Conservation (phyloP, 2,113 vertebrate species). For the Mustelus asterias region DNA sequence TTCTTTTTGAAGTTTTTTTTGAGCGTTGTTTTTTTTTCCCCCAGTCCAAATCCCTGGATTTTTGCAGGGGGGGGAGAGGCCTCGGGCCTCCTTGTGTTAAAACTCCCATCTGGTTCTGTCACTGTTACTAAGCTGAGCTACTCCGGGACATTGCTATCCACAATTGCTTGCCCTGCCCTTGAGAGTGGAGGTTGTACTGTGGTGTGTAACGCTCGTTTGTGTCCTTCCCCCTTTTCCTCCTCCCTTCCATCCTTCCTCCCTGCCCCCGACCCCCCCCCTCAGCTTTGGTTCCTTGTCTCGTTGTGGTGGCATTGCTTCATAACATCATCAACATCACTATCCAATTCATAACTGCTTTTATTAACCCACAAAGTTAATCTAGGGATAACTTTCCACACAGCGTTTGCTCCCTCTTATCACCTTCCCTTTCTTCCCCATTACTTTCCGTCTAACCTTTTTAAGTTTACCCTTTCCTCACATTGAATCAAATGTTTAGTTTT, state of each 20-base stretch:
- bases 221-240: background rate
- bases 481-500: slow-evolving; percentile 21
- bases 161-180: background rate
- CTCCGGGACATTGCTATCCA: slow-evolving; percentile 32
- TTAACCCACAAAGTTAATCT: slow-evolving; percentile 4
- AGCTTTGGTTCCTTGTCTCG: slow-evolving; percentile 13
- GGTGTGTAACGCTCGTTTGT: background rate
- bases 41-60: too few species aligned
- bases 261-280: background rate
- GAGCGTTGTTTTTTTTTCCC: too few species aligned
- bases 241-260: too few species aligned
- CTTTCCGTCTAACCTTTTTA: background rate
- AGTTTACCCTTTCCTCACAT: background rate
- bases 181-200: slow-evolving; percentile 21
- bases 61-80: background rate
- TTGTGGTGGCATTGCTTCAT: slow-evolving; percentile 1
- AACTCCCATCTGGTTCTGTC: slow-evolving; percentile 30
- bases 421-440: background rate
- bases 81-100: background rate
- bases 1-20: background rate
- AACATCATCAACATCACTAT: background rate
- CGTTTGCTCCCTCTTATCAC: background rate
- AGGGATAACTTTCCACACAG: background rate
- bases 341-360: slow-evolving; percentile 1
- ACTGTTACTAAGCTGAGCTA: slow-evolving; percentile 4